These are phyloP conservation scores for Corydoras sp. DNA, from an alignment of 2,113 vertebrate species.

Conservation along the genomic window DNA sequence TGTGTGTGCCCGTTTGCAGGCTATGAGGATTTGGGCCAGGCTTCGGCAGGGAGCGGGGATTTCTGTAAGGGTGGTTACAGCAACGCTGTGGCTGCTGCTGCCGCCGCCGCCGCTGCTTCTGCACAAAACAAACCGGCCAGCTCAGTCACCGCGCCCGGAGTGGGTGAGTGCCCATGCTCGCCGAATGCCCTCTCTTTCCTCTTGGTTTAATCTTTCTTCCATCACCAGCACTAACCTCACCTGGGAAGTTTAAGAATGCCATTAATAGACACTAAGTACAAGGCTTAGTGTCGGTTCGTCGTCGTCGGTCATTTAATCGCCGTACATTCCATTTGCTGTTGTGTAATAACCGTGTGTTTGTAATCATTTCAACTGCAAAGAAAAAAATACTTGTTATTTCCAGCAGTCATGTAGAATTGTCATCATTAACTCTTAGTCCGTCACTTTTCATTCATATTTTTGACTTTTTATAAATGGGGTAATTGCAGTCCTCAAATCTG, in stretches of 20 bases:
- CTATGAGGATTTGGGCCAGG: slow-evolving; percentile 82
- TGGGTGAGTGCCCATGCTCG: slow-evolving; percentile 71
- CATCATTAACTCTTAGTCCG: too few relatives aligned
- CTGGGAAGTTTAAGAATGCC: not conserved
- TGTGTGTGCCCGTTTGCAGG: slow-evolving; percentile 71
- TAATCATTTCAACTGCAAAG: too few relatives aligned
- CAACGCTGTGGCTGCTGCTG: slow-evolving; percentile 64
- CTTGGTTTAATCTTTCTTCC: not conserved
- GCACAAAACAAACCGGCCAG: slow-evolving; percentile 75
- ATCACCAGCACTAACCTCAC: slow-evolving; percentile 19
- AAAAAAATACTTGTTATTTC: too few relatives aligned
- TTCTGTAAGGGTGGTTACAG: slow-evolving; percentile 81
- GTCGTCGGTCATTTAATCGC: too few relatives aligned
- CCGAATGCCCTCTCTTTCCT: slow-evolving; percentile 48
- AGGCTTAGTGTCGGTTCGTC: too few relatives aligned
- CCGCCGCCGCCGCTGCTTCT: slow-evolving; percentile 68
- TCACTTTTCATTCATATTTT: too few relatives aligned
- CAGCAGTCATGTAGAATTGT: too few relatives aligned
- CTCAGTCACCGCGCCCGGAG: slow-evolving; percentile 73
- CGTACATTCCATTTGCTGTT: too few relatives aligned
- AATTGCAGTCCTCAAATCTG: too few relatives aligned
- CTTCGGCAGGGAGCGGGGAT: slow-evolving; percentile 76
- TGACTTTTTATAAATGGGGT: too few relatives aligned
- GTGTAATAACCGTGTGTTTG: too few relatives aligned
- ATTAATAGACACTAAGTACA: too few relatives aligned